Percentiles rank a stretch among this genome's conserved stretches.
Conservation (phyloP, 2,797 vertebrate species). For the Schizopygopsis pylzovi region DNA sequence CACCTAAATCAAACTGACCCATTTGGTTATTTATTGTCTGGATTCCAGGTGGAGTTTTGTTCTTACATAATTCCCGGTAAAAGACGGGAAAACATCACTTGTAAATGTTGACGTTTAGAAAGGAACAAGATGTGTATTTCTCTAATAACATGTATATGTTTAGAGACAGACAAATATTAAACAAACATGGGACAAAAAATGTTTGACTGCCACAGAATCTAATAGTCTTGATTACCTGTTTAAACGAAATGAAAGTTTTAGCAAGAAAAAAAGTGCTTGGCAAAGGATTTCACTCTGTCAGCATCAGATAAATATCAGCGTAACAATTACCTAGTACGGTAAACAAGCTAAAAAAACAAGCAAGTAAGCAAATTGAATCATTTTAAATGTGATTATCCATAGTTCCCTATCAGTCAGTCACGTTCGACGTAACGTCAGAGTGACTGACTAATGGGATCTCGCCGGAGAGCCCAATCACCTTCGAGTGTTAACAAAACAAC, state of each 20-base stretch:
- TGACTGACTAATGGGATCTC: too few relatives aligned
- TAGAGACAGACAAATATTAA: conserved; percentile 27
- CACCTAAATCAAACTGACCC: not conserved
- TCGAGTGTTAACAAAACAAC: too few relatives aligned
- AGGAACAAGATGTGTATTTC: conserved; percentile 54
- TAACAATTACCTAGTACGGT: not conserved
- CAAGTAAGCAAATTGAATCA: not conserved
- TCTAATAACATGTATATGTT: conserved; percentile 43
- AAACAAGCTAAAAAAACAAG: not conserved
- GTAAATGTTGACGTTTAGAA: conserved; percentile 51
- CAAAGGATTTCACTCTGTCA: not conserved
- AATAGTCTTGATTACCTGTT: conserved; percentile 3
- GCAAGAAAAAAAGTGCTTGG: not conserved
- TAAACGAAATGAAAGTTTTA: conserved; percentile 5
- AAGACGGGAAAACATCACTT: conserved; percentile 35
- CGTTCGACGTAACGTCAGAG: too few relatives aligned
- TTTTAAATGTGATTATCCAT: not conserved
- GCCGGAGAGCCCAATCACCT: too few relatives aligned
- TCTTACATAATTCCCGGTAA: conserved; percentile 32
- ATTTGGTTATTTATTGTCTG: conserved; percentile 27
- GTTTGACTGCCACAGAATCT: not conserved
- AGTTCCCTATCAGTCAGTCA: too few relatives aligned
- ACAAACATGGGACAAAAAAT: conserved; percentile 27
- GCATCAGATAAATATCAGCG: not conserved
- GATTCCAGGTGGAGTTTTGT: conserved; percentile 44